Evolutionary conservation across 2,113 vertebrate species (phyloP).

Genomic region (Canis aureus): DNA sequence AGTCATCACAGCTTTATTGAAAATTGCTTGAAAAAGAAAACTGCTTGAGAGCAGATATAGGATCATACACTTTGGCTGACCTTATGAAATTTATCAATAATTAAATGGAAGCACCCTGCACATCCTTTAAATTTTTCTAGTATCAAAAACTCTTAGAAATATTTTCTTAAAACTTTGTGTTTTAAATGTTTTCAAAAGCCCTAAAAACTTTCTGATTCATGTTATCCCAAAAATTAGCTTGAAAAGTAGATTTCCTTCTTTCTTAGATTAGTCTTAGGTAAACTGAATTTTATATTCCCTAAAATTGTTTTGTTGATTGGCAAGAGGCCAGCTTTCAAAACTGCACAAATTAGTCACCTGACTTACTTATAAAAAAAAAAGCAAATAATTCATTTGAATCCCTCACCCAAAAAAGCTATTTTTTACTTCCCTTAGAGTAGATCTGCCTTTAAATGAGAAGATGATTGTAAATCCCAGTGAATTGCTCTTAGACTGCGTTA

Average conservation of each 20-base stretch:
- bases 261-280: slow-evolving; percentile 40
- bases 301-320: slow-evolving; percentile 23
- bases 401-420: not conserved
- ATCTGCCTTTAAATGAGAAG: slow-evolving; percentile 64
- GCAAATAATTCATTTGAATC: slow-evolving; percentile 46
- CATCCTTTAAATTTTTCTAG: not conserved
- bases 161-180: not conserved
- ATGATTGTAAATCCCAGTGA: slow-evolving; percentile 68
- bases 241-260: not conserved
- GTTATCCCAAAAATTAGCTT: not conserved
- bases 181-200: not conserved
- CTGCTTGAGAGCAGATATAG: not conserved
- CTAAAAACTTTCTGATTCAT: slow-evolving; percentile 48
- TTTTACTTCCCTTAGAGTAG: slow-evolving; percentile 42
- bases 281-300: slow-evolving; percentile 45
- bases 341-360: slow-evolving; percentile 39
- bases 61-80: not conserved
- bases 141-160: not conserved
- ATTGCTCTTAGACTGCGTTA: slow-evolving; percentile 43
- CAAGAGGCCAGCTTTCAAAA: slow-evolving; percentile 60
- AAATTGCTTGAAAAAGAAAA: not conserved
- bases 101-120: slow-evolving; percentile 15
- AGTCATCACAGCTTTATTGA: slow-evolving; percentile 11
- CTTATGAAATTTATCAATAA: not conserved
- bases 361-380: not conserved